Evolutionary conservation across 2,888 invertebrate genomes (phyloP).

Genomic region (Eulithis prunata): DNA sequence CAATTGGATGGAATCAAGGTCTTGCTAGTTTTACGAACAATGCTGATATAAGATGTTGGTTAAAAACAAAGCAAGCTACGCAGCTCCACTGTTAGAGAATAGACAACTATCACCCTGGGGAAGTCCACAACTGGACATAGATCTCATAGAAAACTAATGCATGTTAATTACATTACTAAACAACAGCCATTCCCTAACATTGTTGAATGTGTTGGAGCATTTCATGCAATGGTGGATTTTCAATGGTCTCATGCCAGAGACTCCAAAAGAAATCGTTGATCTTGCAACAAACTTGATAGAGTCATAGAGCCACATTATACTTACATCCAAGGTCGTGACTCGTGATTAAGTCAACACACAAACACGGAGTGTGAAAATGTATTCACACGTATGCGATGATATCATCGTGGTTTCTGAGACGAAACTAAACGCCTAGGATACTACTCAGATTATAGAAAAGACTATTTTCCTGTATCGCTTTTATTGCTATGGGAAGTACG

Average conservation of each 20-base stretch:
- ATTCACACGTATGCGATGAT: constrained; percentile 24
- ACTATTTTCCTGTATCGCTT: no score
- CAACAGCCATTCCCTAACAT: no score
- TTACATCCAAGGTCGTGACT: constrained; percentile 22
- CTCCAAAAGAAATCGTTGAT: not conserved
- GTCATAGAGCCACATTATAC: not conserved
- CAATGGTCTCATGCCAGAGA: no score
- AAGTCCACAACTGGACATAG: no score
- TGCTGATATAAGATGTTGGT: no score
- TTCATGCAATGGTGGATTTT: not conserved
- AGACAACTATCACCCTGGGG: no score
- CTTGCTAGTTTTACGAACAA: not conserved
- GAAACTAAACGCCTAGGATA: not conserved
- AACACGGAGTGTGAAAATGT: constrained; percentile 21
- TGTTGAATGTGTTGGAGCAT: no score
- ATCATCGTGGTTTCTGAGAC: constrained; percentile 22
- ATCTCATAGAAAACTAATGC: no score
- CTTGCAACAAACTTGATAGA: constrained; percentile 10
- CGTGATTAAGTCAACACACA: constrained; percentile 27
- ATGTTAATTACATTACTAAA: no score
- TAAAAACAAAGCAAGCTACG: no score
- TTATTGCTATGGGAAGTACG: no score
- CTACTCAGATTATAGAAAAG: not conserved
- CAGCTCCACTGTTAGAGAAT: no score
- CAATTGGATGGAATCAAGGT: not conserved